Evolutionary conservation across 2,888 invertebrate genomes (phyloP), one percentile per base, ranked within the genome.

Genomic region (Conus canariensis): DNA sequence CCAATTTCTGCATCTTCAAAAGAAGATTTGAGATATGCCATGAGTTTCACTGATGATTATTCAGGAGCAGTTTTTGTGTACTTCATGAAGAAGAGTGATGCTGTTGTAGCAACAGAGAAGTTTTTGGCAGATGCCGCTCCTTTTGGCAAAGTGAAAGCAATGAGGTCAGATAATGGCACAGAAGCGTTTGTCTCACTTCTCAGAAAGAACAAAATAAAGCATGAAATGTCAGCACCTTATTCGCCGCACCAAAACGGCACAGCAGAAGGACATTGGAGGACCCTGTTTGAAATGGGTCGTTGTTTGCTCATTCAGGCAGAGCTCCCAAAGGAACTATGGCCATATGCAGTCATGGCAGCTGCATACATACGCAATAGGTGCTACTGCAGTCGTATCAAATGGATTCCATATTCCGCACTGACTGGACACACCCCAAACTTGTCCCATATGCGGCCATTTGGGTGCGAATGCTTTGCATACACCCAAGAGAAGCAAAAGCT

Each of bases 271-370:
- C 58, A 82, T 45, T 90, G 92, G 92, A 14, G 92, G 12, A 90
- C 91, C 45, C 30, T 92, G 16, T 92, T 92, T 85, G 91, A 92
- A 67, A 92, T 91, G 91, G 91, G 87, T 30, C 80, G 91, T 87
- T 92, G 70, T 85, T 58, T 92, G 80, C 60, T 92, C 19, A 58
- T 90, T 64, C 77, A 92, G 67, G 58, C 91, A 30, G 83, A 85
- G 14, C 83, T 92, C 58, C 88, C 92, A 30, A 91, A 92, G 85
- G 77, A 58, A 12, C 30, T 92, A 85, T 93, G 92, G 93, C 64
- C 85, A 59, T 91, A 91, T 90, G 91, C 90, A 60, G 90, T 92
- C 6, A 45, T 45, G 45, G 45, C 45, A 45, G 45, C 45, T 45
- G 45, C 45, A 45, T 45, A 45, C 45, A 45, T 88, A 90, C 89